Percentiles rank a stretch among this genome's conserved stretches.
These are phyloP conservation scores for Pedionomus torquatus DNA, from an alignment of 2,113 vertebrate genomes.

Conservation along the genomic window DNA sequence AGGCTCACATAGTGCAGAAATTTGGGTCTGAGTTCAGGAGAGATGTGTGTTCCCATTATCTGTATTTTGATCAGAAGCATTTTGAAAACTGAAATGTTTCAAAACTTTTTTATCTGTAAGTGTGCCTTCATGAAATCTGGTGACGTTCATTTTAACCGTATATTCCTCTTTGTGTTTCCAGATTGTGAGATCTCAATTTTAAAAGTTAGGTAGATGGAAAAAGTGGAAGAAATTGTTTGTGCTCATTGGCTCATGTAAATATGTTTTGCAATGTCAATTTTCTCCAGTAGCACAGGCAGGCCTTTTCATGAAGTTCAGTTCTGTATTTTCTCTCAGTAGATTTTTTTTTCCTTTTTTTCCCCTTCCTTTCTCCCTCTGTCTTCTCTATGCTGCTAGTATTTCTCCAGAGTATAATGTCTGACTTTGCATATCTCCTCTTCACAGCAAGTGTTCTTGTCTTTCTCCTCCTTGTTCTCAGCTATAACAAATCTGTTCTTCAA, in stretches of 20 bases:
- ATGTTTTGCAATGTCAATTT: neutral
- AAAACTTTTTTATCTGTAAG: neutral
- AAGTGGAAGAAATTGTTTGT: neutral
- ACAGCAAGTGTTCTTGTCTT: neutral
- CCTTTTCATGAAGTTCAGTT: neutral
- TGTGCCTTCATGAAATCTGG: neutral
- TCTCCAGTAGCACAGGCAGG: neutral
- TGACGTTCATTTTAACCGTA: neutral
- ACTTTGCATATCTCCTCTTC: neutral
- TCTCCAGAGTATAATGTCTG: neutral
- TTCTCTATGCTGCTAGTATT: neutral
- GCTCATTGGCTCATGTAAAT: neutral
- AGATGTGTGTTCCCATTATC: neutral
- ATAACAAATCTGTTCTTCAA: neutral
- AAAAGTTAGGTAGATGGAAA: neutral
- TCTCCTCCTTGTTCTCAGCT: neutral
- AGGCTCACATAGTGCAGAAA: neutral
- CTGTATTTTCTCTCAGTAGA: neutral
- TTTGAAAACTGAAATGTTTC: neutral
- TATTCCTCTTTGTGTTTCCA: neutral
- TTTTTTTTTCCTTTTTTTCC: neutral
- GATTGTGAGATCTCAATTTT: neutral
- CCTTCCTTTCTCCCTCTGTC: neutral
- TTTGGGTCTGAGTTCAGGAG: accelerated
- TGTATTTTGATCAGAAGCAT: neutral